Percentiles rank a stretch among this genome's conserved stretches.
Evolutionary conservation across 1,140 invertebrate genomes (phyloP).

Genomic region (Drosophila carrolli): DNA sequence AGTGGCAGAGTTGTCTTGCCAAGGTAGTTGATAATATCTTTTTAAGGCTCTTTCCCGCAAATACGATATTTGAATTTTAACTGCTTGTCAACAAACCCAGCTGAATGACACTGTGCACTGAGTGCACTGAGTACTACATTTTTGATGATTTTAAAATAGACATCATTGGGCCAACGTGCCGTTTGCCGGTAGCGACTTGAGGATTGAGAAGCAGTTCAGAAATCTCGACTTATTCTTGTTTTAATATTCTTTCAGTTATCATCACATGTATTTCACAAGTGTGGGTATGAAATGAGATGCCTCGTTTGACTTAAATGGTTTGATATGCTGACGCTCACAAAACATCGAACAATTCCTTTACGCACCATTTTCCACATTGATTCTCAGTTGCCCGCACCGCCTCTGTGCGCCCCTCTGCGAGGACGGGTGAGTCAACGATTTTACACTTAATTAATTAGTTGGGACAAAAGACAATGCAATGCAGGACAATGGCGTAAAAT

Average conservation of each 20-base stretch:
- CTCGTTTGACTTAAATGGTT: conserved; percentile 46
- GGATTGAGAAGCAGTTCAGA: too few species aligned
- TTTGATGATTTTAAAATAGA: too few species aligned
- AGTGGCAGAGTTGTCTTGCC: too few species aligned
- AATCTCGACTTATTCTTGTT: conserved; percentile 2
- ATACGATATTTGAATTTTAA: too few species aligned
- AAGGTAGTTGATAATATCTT: too few species aligned
- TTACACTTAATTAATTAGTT: conserved; percentile 81
- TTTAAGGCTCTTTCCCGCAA: too few species aligned
- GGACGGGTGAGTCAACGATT: conserved; percentile 59
- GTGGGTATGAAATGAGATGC: neutral
- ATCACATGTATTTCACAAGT: neutral
- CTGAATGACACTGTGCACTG: too few species aligned
- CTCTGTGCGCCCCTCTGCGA: conserved; percentile 1
- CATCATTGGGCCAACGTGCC: too few species aligned
- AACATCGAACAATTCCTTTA: conserved; percentile 65
- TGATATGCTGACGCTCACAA: conserved; percentile 49
- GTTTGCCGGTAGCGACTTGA: too few species aligned
- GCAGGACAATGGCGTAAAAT: conserved; percentile 71
- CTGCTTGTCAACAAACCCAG: too few species aligned
- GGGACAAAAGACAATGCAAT: conserved; percentile 64
- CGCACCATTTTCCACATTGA: conserved; percentile 58
- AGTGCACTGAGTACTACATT: too few species aligned
- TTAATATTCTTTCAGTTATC: conserved; percentile 11
- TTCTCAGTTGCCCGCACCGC: neutral